Percentiles rank a stretch among this genome's conserved stretches.
Conservation (phyloP, 2,888 invertebrate genomes). For the Pterostichus madidus region DNA sequence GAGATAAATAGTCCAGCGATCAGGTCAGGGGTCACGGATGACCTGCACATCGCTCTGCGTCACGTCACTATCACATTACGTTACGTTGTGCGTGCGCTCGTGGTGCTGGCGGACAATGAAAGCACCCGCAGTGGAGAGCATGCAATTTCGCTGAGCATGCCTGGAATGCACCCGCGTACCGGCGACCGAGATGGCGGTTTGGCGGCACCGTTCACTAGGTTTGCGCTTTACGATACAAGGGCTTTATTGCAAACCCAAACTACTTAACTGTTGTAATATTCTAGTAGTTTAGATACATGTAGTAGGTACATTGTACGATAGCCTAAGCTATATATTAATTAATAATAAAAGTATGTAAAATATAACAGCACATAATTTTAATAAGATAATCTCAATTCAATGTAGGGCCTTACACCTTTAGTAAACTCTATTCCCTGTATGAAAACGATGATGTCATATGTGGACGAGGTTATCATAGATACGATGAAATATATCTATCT, state of each 20-base stretch:
- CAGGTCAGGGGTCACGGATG: slow-evolving; percentile 13
- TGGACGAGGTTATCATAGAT: too few species aligned
- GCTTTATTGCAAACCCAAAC: too few species aligned
- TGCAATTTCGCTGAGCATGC: slow-evolving; percentile 15
- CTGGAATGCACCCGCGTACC: background rate
- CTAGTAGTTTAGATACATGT: background rate
- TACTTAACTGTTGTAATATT: too few species aligned
- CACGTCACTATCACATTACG: slow-evolving; percentile 15
- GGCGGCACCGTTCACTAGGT: background rate
- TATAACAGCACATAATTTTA: too few species aligned
- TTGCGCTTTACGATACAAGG: background rate
- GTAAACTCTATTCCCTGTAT: too few species aligned
- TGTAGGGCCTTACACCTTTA: too few species aligned
- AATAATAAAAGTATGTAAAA: too few species aligned
- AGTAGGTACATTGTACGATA: background rate
- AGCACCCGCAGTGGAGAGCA: background rate
- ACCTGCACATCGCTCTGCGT: slow-evolving; percentile 36
- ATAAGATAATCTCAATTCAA: too few species aligned
- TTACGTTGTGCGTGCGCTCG: background rate
- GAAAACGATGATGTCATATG: too few species aligned
- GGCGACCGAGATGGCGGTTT: background rate
- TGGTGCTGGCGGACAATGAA: slow-evolving; percentile 20
- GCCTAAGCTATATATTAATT: background rate
- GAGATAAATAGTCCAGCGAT: too few species aligned
- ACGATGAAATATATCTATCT: too few species aligned